Conservation (phyloP, 2,888 invertebrate species). For the Dinocampus coccinellae region DNA sequence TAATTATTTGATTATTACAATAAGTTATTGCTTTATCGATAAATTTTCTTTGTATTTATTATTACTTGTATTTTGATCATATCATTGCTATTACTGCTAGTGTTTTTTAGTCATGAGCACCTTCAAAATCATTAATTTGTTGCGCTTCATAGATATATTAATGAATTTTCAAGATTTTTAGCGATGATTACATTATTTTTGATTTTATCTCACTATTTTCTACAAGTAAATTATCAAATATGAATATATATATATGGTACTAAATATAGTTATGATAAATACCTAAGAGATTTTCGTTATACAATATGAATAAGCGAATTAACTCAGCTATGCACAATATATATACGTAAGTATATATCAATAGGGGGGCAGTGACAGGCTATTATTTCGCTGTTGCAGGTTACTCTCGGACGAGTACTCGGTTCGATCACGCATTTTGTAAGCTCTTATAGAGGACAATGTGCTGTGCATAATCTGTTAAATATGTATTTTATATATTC, state of each 20-base stretch:
- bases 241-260: not conserved
- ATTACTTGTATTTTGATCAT: not conserved
- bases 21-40: not conserved
- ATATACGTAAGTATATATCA: slow-evolving; percentile 52
- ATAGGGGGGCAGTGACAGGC: slow-evolving; percentile 64
- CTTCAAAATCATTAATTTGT: not conserved
- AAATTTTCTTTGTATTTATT: not conserved
- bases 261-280: not conserved
- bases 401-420: slow-evolving; percentile 69
- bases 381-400: slow-evolving; percentile 69
- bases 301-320: slow-evolving; percentile 21
- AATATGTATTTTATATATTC: slow-evolving; percentile 26
- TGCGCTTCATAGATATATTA: not conserved
- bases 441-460: slow-evolving; percentile 66
- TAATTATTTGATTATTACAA: not conserved
- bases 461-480: slow-evolving; percentile 59
- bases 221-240: not conserved
- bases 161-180: not conserved
- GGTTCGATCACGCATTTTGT: slow-evolving; percentile 69
- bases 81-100: slow-evolving; percentile 23
- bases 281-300: not conserved
- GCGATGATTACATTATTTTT: not conserved
- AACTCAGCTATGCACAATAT: slow-evolving; percentile 22
- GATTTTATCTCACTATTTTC: not conserved
- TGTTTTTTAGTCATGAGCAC: slow-evolving; percentile 24